Base-by-base conservation (phyloP, 2,113 vertebrate species). In the Myotis brandtii region DNA sequence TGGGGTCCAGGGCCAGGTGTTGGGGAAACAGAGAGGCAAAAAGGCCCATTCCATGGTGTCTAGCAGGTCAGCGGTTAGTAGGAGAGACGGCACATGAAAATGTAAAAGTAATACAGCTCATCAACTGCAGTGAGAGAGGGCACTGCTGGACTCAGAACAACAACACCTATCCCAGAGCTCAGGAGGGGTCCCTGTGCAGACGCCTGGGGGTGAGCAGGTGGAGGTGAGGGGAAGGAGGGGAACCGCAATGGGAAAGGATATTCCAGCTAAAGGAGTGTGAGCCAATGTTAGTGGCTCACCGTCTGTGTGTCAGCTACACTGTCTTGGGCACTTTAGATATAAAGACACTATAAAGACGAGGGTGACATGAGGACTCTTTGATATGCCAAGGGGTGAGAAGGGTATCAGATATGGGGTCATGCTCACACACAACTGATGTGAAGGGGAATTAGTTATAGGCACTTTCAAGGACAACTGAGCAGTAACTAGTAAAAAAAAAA, bases 231-330 rank as follows among this genome's bases (percentile, higher is more conserved):
- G 32, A 20, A 2, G 5, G 2, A 2, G 5, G 2, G 8, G 8
- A n/a, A 6, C 37, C 4, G 1, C 18, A 4, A 1, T 4, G 30
- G 52, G n/a, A 14, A 81, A 85, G 52, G 25, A 5, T 17, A 23
- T 1, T 62, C 54, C 5, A 20, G 8, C 1, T 23, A 70, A 23
- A 66, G 70, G 46, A 56, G 11, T 0, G 0, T 0, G 12, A 40
- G 7, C 16, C n/a, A 30, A 3, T 0, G 1, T 11, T 18, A 8
- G 11, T 0, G 9, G n/a, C 48, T 9, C 25, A 2, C 2, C 12
- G 0, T 4, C 23, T 25, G 0, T 23, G n/a, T 8, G 48, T 18
- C 3, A 5, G 27, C 23, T 18, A 9, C 3, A 3, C 9, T 1
- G 13, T 25, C n/a, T 21, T 13, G 14, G 25, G 46, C 1, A 46